phyloP scores from a whole-genome alignment of 2,113 vertebrate genomes.

The Dasyornis broadbenti region DNA sequence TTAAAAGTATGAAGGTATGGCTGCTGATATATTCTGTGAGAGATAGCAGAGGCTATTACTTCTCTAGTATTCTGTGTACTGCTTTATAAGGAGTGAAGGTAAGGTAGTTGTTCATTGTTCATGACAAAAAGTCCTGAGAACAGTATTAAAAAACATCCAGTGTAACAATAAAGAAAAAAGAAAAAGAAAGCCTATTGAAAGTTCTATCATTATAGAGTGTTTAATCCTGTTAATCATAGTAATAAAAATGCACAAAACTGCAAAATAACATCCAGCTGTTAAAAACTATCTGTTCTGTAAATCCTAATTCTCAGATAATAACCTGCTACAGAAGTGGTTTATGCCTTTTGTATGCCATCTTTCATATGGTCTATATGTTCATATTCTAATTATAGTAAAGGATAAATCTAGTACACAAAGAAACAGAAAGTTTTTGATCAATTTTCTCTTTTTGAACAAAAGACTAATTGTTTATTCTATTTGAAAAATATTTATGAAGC shows the following conservation, averaged over 20 bases:
- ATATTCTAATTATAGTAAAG: background rate
- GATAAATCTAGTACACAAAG: background rate
- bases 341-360: background rate
- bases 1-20: background rate
- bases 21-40: background rate
- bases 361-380: background rate
- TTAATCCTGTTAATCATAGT: background rate
- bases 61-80: background rate
- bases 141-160: background rate
- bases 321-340: background rate
- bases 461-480: background rate
- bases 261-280: background rate
- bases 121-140: background rate
- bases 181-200: background rate
- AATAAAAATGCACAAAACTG: background rate
- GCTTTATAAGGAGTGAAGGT: background rate
- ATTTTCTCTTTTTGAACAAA: background rate
- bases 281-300: background rate
- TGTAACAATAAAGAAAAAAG: background rate
- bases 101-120: background rate
- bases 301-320: background rate
- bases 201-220: background rate
- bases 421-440: background rate
- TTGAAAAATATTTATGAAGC: background rate
- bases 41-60: background rate